phyloP scores from a whole-genome alignment of 1,140 invertebrate species.

The Macrostomum lignano region DNA sequence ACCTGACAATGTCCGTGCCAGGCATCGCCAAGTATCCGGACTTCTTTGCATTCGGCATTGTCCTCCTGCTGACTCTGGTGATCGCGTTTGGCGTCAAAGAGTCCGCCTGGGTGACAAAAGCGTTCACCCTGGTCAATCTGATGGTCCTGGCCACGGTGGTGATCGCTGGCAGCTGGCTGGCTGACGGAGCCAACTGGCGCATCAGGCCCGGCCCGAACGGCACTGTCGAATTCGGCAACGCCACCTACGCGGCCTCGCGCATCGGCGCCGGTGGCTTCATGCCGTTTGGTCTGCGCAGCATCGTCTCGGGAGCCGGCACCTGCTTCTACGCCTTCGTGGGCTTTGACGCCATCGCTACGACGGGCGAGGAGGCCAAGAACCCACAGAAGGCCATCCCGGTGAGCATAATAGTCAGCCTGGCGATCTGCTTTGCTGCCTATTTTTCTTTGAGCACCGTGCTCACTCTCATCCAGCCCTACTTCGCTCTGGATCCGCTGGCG shows the following conservation, averaged over 20 bases:
- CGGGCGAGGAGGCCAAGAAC: slow-evolving; percentile 21
- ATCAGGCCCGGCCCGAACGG: slow-evolving; percentile 13
- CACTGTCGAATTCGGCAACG: no score
- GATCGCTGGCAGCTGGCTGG: slow-evolving; percentile 24
- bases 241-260: no score
- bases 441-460: slow-evolving; percentile 14
- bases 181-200: neutral
- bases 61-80: slow-evolving; percentile 13
- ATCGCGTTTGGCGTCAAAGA: slow-evolving; percentile 43
- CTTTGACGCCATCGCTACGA: slow-evolving; percentile 22
- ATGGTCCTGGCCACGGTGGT: slow-evolving; percentile 51
- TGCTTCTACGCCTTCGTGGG: slow-evolving; percentile 15
- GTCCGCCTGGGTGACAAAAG: slow-evolving; percentile 56
- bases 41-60: slow-evolving; percentile 23
- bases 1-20: neutral
- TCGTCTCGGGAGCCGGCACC: slow-evolving; percentile 15
- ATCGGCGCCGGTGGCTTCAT: slow-evolving; percentile 43
- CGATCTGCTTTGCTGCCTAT: slow-evolving; percentile 12
- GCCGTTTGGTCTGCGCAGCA: slow-evolving; percentile 45
- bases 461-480: slow-evolving; percentile 14
- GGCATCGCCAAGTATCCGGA: slow-evolving; percentile 18
- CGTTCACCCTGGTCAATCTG: slow-evolving; percentile 60
- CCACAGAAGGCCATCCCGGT: slow-evolving; percentile 13
- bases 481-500: slow-evolving; percentile 3
- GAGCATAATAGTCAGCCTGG: slow-evolving; percentile 13